Base-by-base conservation (phyloP, 30 jellyfish, hydroid and myxozoan species). In the Aurelia sp. region DNA sequence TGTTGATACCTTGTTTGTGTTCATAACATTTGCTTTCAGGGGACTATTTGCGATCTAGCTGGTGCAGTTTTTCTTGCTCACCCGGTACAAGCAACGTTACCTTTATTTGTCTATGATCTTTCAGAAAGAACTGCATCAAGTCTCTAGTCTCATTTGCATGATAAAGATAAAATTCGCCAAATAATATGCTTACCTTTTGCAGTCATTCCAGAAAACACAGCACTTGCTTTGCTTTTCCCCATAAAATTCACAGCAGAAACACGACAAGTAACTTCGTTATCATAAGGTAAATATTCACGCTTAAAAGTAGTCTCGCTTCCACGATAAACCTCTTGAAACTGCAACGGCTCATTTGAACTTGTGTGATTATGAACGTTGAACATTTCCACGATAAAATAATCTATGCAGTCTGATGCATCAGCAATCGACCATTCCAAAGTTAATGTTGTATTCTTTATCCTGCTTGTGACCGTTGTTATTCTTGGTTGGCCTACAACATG, bases 161-260 rank as follows among this genome's bases (percentile, higher is more conserved):
- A 1, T 38, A 38, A 4, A 0, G 3, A 38, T 4, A 7, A 1
- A 38, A 38, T 5, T 38, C 50, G 0, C 50, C 50, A 38, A 38
- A 4, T 2, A 7, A 0, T 38, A 2, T 4, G 38, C 18, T 18
- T 78, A 88, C 97, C 97, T 52, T 64, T 69, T 13, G 76, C 33
- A 10, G 97, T 78, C 17, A 24, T 61, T 18, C 86, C 72, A 10
- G 51, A 64, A 62, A 88, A 68, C 31, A 72, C 22, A 27, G 47
- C 89, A 30, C 92, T 62, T 67, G 81, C 83, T 53, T 61, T 64
- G 17, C 97, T 63, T 48, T 70, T 88, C 5, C 97, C 97, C 7
- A 48, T 81, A 63, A 22, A 33, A 72, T 88, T 88, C 22, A 60
- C 89, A 21, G 92, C 87, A 24, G 58, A 48, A 18, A 88, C 77